A percentile compares a stretch with the other conserved stretches of the same genome.
Conservation (phyloP, 1,140 invertebrate species). For the Idris sp. region DNA sequence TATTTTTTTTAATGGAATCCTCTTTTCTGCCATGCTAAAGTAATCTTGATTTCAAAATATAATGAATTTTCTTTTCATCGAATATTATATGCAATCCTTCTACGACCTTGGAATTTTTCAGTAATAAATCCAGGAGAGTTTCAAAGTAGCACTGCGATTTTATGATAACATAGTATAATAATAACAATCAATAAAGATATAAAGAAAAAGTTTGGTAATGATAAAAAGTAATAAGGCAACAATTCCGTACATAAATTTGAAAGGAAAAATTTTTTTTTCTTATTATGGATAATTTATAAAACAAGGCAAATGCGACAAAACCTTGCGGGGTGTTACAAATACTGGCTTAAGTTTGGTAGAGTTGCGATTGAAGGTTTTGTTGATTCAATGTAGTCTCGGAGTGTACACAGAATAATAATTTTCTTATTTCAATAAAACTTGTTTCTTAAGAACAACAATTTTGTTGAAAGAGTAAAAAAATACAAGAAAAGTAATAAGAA, state of each 20-base stretch:
- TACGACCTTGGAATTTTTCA: neutral
- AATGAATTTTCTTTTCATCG: neutral
- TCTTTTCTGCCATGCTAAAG: too few species aligned
- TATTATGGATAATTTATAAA: too few species aligned
- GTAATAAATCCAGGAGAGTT: neutral
- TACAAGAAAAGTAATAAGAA: neutral
- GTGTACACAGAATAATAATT: conserved; percentile 49
- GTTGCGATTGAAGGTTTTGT: conserved; percentile 55
- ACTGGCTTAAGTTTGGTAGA: conserved; percentile 43
- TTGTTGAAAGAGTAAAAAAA: conserved; percentile 12
- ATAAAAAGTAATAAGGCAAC: too few species aligned
- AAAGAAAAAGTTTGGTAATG: too few species aligned
- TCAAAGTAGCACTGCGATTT: neutral
- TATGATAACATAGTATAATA: too few species aligned
- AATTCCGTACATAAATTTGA: too few species aligned
- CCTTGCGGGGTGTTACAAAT: conserved; percentile 24
- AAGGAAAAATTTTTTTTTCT: too few species aligned
- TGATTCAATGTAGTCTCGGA: conserved; percentile 31
- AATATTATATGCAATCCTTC: neutral
- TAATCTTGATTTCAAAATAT: neutral
- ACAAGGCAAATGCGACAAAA: conserved; percentile 16
- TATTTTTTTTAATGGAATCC: too few species aligned
- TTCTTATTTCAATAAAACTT: conserved; percentile 42
- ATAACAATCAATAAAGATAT: too few species aligned
- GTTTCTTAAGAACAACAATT: conserved; percentile 8